Base-by-base conservation (phyloP, 1,140 invertebrate genomes). In the Drosophila ambigua region DNA sequence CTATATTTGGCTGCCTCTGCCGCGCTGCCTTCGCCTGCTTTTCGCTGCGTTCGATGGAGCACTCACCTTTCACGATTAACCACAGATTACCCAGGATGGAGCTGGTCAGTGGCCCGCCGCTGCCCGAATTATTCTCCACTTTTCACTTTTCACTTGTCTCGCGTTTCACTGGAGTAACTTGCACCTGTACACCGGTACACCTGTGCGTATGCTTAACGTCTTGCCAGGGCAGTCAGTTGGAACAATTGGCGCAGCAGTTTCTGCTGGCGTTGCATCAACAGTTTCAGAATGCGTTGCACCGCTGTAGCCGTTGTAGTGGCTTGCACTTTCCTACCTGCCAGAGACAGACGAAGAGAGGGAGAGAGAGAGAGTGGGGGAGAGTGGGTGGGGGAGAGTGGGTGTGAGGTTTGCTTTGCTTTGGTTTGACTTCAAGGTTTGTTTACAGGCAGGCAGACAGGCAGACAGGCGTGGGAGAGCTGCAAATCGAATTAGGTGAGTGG, bases 181-280 rank as follows among this genome's bases (percentile, higher is more conserved):
- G 26, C 9, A 23, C 54, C 11, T 51, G 35, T 54, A 31, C 16
- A n/a, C 5, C 5, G 24, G 64, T 43, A 49, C 53, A 45, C 45
- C 79, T 62, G 35, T 45, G 58, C 68, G 68, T 81, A 76, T 84
- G 43, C 54, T 74, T 84, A 89, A 90, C 63, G 78, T 72, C 59
- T 76, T 59, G 72, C 74, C 57, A 91, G 63, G 53, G 84, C 77
- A 73, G 77, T 90, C 71, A 75, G 53, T 76, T 88, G 87, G 57
- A 81, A 81, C 43, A 90, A 77, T 59, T 90, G 90, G 26, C 90
- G 82, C 79, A 91, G 77, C 82, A 91, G 35, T 71, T 91, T 91
- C 16, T 90, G 85, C 90, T 91, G 90, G 90, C 80, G 79, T 91
- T 91, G 90, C 90, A 91, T 91, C 72, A 90, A 91, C 82, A 91